Conservation (phyloP, 2,888 invertebrate species). For the Eilema griseolum region DNA sequence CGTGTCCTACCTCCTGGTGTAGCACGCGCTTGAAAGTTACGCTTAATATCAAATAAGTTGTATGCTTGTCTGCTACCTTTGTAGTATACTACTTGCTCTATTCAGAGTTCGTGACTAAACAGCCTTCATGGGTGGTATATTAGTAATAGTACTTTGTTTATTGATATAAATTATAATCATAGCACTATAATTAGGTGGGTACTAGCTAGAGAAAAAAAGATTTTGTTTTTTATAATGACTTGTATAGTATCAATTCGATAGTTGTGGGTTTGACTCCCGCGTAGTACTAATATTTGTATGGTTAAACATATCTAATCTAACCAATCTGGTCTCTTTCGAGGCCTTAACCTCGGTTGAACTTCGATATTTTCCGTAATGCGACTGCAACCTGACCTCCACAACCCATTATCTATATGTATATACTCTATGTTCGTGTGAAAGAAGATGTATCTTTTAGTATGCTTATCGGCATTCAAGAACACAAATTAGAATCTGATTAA, state of each 20-base stretch:
- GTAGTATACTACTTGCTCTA: not conserved
- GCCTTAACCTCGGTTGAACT: too few relatives aligned
- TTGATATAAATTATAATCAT: not conserved
- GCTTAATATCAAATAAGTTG: too few relatives aligned
- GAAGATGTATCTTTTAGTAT: too few relatives aligned
- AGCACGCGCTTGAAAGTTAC: not conserved
- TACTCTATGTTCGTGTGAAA: too few relatives aligned
- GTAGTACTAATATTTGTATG: not conserved
- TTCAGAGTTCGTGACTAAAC: not conserved
- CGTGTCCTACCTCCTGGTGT: too few relatives aligned
- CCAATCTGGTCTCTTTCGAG: too few relatives aligned
- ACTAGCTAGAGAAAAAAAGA: not conserved
- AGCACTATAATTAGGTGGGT: not conserved
- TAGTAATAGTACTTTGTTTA: conserved; percentile 4
- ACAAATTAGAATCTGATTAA: too few relatives aligned
- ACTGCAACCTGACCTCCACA: too few relatives aligned
- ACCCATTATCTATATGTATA: too few relatives aligned
- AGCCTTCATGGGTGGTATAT: conserved; percentile 1
- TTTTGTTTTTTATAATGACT: not conserved
- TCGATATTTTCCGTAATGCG: too few relatives aligned
- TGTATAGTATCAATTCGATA: not conserved
- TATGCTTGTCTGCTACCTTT: not conserved
- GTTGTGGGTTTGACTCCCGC: not conserved
- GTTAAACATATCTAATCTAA: too few relatives aligned
- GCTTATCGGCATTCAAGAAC: too few relatives aligned